phyloP scores from a whole-genome alignment of 2,113 vertebrate genomes.

The Falco punctatus region DNA sequence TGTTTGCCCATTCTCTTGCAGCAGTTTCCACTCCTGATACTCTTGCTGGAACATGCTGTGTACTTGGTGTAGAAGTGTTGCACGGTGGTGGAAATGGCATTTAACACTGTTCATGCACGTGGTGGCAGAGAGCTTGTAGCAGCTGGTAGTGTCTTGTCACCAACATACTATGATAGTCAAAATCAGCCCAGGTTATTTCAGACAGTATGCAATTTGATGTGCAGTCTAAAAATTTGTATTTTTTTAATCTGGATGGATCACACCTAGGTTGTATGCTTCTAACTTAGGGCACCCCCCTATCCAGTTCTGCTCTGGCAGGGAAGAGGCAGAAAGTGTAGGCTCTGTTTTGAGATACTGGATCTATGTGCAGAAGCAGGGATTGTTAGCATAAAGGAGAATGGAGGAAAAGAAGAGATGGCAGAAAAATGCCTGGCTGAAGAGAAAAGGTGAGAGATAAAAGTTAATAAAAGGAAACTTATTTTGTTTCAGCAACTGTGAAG shows the following conservation, averaged over 20 bases:
- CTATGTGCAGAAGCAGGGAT: not conserved
- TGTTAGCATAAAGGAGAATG: not conserved
- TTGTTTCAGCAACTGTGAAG: not conserved
- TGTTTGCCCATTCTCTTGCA: not conserved
- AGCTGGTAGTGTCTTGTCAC: not conserved
- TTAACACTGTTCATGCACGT: fast-evolving
- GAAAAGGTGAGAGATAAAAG: not conserved
- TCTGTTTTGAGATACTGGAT: not conserved
- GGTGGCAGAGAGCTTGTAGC: not conserved
- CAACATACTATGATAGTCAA: not conserved
- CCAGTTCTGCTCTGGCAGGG: not conserved
- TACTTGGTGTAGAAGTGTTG: not conserved
- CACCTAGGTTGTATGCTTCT: not conserved
- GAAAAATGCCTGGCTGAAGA: not conserved
- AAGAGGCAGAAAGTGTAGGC: not conserved
- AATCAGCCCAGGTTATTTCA: not conserved
- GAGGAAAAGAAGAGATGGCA: not conserved
- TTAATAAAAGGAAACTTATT: not conserved
- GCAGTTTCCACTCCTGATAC: not conserved
- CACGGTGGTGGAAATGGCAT: not conserved
- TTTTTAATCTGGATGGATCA: not conserved
- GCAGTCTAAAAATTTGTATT: not conserved
- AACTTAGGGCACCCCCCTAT: not conserved
- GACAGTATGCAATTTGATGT: not conserved
- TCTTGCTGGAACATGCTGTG: not conserved